Base-by-base conservation (phyloP, 2,797 vertebrate species). In the Sebastolobus alascanus region DNA sequence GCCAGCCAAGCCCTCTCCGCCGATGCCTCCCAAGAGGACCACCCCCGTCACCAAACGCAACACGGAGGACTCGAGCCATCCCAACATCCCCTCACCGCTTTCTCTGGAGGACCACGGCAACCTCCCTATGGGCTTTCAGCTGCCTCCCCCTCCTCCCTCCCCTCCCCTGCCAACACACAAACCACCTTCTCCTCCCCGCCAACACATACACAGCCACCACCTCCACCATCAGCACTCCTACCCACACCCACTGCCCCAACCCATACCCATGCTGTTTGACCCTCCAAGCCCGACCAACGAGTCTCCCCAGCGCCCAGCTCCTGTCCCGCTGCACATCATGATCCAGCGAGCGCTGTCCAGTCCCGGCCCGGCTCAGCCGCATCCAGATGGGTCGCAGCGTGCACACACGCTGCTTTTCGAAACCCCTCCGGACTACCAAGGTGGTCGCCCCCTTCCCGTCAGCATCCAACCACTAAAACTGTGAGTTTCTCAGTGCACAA, bases 401-500 rank as follows among this genome's bases (percentile, higher is more conserved):
- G 98, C 98, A 1, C 98, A 99, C 74, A 94, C 98, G 0, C 93
- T 98, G 90, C 97, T 99, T 25, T 99, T 99, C 0, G 97, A 99
- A 90, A 97, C 91, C 1, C 93, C 87, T 20, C 94, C 92, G 0
- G 95, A 96, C 38, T 97, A 97, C 60, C 97, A 98, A 78, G 95
- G 27, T 5, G 95, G 96, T 0, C 96, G 97, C n/a, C 97, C 98
- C 7, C 95, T 99, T 77, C 97, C 98, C 4, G 94, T 99, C 92
- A 99, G 98, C 94, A 98, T 99, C 40, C 98, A 99, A 87, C 97
- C 98, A 80, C 96, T 99, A 13, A 99, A 99, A 96, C 96, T 98
- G 99, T 99, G 93, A 98, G 98, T 97, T 68, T 55, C 14, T 54
- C 0, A 2, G 8, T 11, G 9, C 18, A 10, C 18, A 11, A 33